Percentiles rank a stretch among this genome's conserved stretches.
Conservation (phyloP, 2,113 vertebrate species). For the Rhombomys opimus region DNA sequence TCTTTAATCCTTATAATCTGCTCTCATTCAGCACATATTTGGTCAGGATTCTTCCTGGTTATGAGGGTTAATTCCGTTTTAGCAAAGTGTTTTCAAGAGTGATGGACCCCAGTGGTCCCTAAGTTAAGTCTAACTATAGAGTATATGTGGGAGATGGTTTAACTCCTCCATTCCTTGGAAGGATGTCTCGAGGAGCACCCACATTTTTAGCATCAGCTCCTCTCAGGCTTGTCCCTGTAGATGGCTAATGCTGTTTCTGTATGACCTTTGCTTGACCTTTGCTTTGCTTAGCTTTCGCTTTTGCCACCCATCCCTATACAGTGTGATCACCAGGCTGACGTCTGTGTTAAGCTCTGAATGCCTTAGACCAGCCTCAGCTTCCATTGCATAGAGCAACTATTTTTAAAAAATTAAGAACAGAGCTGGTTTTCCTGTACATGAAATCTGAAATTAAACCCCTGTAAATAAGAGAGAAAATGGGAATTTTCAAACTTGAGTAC, state of each 20-base stretch:
- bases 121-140: not conserved
- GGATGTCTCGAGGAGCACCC: not conserved
- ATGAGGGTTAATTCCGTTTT: conserved; percentile 18
- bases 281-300: not conserved
- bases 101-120: not conserved
- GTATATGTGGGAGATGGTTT: not conserved
- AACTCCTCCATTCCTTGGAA: not conserved
- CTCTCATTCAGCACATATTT: not conserved
- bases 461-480: not conserved
- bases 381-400: not conserved
- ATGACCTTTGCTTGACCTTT: not conserved
- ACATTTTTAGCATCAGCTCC: not conserved
- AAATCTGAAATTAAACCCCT: not conserved
- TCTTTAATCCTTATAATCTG: not conserved
- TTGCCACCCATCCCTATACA: not conserved
- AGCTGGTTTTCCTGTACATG: not conserved
- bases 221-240: not conserved
- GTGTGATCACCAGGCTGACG: not conserved
- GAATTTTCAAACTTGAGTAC: not conserved
- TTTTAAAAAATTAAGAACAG: not conserved
- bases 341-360: not conserved
- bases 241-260: not conserved
- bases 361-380: not conserved
- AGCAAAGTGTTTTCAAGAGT: not conserved
- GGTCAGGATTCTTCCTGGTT: not conserved